A percentile compares a stretch with the other conserved stretches of the same genome.
These are phyloP conservation scores for Amphilophus citrinellus DNA, from an alignment of 2,113 vertebrate genomes.

Conservation along the genomic window DNA sequence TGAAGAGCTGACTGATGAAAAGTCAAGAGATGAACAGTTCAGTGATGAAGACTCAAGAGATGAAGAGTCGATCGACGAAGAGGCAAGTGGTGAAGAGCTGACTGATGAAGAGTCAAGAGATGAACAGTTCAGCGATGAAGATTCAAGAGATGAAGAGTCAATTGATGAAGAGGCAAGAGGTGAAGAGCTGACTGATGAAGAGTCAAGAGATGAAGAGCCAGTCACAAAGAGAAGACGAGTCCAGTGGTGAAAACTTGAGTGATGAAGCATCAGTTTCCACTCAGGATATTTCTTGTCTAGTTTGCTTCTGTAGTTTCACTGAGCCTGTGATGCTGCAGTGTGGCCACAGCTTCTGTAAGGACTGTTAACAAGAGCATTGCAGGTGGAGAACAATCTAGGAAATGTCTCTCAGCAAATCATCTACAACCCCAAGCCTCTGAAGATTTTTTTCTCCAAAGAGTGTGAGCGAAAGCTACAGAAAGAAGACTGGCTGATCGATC, in stretches of 20 bases:
- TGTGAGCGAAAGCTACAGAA: too few relatives aligned
- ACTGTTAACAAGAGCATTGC: neutral
- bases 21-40: neutral
- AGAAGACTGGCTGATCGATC: too few relatives aligned
- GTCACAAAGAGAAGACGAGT: neutral
- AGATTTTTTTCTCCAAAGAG: too few relatives aligned
- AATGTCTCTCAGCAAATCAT: neutral
- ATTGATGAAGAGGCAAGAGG: too few relatives aligned
- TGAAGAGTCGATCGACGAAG: rapidly evolving
- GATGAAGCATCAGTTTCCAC: neutral
- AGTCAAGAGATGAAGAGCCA: neutral
- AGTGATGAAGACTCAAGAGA: neutral
- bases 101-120: neutral
- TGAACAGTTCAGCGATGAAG: neutral
- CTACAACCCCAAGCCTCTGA: rapidly evolving
- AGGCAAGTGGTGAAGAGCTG: too few relatives aligned
- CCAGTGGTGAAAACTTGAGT: neutral
- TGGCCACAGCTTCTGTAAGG: neutral
- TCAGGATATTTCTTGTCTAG: too few relatives aligned
- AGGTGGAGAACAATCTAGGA: rapidly evolving
- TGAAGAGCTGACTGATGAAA: neutral
- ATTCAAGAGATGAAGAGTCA: rapidly evolving
- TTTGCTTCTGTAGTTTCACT: neutral
- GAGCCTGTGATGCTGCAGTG: neutral
- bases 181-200: neutral